Evolutionary conservation across 2,888 invertebrate genomes (phyloP), one percentile per base, ranked within the genome.

Genomic region (Pseudolycoriella hygida): DNA sequence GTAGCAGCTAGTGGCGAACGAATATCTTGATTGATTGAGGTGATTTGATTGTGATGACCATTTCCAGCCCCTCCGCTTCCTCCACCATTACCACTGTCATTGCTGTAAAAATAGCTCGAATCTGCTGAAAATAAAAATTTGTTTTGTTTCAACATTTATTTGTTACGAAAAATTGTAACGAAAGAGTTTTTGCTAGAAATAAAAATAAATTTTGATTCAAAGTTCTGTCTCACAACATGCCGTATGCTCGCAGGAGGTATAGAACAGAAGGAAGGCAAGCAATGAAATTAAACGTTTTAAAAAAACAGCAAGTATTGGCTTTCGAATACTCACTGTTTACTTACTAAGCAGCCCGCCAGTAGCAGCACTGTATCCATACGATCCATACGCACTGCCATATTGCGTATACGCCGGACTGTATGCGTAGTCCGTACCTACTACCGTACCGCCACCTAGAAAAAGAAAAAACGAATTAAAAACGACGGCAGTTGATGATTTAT

Each of bases 1-100:
- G 79, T 80, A 18, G 79, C 79, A 49, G 79, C 78, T 53, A 79
- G 61, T 45, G 79, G 79, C 50, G 77, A 77, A 48, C 78, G 71
- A 56, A 77, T 74, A 51, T 74, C 77, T 53, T 72, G 72, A 55
- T 73, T 73, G 40, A 62, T 54, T 31, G 55, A 53, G 42, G 45
- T 37, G 39, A 40, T 38, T 43, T 34, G 54, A 47, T 57, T 52
- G 52, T 59, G 61, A 53, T 62, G 61, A 55, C 68, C 66, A 55
- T 30, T 40, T 44, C 14, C 42, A 30, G 18, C 32, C 37, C 38
- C 20, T 17, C 19, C 43, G 37, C 17, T 37, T 14, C 43, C 32
- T 34, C 38, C 20, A n/a, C 19, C 43, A 37, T 15, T 37, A n/a
- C 43, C 34, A 37, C 20, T 40, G 19, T 64, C 64, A 65, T 69